Base-by-base conservation (phyloP, 2,888 invertebrate genomes). In the Lypha dubia region DNA sequence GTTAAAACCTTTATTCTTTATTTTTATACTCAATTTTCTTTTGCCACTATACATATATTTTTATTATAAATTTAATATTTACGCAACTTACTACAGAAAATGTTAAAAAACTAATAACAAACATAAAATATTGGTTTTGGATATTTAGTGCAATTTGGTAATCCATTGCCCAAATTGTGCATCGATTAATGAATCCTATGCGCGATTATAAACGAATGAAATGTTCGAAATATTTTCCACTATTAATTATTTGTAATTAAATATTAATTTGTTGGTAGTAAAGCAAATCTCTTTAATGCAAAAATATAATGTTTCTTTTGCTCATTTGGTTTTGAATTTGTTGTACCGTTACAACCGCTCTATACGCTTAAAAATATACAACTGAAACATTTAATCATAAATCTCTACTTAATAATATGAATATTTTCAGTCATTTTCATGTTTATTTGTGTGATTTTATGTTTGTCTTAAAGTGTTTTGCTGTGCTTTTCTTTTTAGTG, bases 371-470 rank as follows among this genome's bases (percentile, higher is more conserved):
- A 87, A 73, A 53, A 87, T 84, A 87, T 49, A 79, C 88, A 88
- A 90, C 90, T 90, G 89, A 89, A 87, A 86, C 86, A 85, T 84
- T 86, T 85, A 85, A 82, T 71, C 87, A 85, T 77, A 44, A 85
- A 85, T 87, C 86, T 82, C 85, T 79, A 86, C 87, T 88, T 89
- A 89, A 89, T 90, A 90, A 86, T 83, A 85, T 83, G 68, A 70
- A 77, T 38, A 51, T 51, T 75, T 81, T 38, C 62, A 68, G 74
- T 79, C 11, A 41, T 71, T 68, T 62, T 44, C 44, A 44, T n/a
- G n/a, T 71, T 62, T 71, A 44, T 22, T 15, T 58, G 44, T 32
- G 24, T 24, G 53, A 60, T 63, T 51, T 53, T 28, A n/a, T n/a
- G n/a, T n/a, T n/a, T n/a, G n/a, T 35, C 32, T 63, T 56, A 49